phyloP scores from a whole-genome alignment of 2,113 vertebrate genomes.

The Lycaon pictus region DNA sequence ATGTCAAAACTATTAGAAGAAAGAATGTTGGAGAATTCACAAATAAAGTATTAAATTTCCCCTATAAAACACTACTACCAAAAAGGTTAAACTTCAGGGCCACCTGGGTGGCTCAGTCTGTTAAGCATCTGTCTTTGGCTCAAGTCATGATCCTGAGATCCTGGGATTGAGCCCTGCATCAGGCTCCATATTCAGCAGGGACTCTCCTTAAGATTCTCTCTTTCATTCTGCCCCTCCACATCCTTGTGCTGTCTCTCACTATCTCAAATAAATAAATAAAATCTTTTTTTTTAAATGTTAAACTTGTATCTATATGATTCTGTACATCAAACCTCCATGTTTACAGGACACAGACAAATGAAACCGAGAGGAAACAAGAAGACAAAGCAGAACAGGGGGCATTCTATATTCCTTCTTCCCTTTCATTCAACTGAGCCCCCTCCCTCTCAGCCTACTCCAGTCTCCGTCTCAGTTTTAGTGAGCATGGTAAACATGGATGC shows the following conservation, averaged over 20 bases:
- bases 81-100: neutral
- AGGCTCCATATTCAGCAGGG: neutral
- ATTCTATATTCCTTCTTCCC: too few relatives aligned
- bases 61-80: neutral
- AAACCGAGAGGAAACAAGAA: neutral
- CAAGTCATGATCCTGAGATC: neutral
- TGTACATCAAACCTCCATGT: neutral
- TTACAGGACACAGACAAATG: too few relatives aligned
- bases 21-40: neutral
- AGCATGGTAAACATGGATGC: rapidly evolving
- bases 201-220: neutral
- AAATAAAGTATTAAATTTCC: neutral
- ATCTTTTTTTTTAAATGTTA: neutral
- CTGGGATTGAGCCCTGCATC: too few relatives aligned
- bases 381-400: neutral
- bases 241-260: neutral
- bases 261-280: neutral
- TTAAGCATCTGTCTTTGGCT: neutral
- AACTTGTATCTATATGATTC: neutral
- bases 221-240: neutral
- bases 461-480: neutral
- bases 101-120: neutral
- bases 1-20: neutral
- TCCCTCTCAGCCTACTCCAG: neutral
- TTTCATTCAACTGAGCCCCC: too few relatives aligned